Evolutionary conservation across 2,113 vertebrate genomes (phyloP).

Genomic region (Heliornis fulica): DNA sequence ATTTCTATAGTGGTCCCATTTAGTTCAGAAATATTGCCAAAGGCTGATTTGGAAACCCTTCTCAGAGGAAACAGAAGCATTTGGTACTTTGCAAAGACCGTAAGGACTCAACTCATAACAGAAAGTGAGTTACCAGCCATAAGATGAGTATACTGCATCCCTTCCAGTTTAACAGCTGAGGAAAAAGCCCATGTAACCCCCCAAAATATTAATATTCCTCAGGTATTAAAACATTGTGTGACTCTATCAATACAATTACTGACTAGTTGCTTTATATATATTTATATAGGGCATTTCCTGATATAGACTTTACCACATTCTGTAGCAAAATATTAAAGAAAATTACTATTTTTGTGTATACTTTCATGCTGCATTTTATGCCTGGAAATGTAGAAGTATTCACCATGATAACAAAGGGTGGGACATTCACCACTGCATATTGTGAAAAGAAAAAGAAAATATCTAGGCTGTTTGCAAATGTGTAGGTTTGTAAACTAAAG

Average conservation of each 20-base stretch:
- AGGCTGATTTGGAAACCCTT: constrained; percentile 59
- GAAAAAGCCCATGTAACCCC: neutral
- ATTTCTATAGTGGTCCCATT: constrained; percentile 48
- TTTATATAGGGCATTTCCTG: neutral
- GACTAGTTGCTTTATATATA: neutral
- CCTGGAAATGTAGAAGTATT: neutral
- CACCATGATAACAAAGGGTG: neutral
- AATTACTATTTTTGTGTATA: neutral
- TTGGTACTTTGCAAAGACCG: neutral
- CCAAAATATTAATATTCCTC: neutral
- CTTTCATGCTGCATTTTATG: neutral
- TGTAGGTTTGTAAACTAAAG: neutral
- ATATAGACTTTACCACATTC: neutral
- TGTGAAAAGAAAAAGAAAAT: neutral
- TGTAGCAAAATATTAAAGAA: neutral
- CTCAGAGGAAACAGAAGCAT: constrained; percentile 12
- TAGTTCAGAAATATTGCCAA: constrained; percentile 48
- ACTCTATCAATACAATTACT: neutral
- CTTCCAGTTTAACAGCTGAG: neutral
- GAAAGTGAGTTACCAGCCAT: neutral
- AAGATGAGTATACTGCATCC: neutral
- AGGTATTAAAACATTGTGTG: neutral
- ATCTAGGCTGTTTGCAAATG: neutral
- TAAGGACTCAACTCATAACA: constrained; percentile 9
- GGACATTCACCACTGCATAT: neutral